phyloP scores from a whole-genome alignment of 2,888 invertebrate species.

The Crioceris asparagi region DNA sequence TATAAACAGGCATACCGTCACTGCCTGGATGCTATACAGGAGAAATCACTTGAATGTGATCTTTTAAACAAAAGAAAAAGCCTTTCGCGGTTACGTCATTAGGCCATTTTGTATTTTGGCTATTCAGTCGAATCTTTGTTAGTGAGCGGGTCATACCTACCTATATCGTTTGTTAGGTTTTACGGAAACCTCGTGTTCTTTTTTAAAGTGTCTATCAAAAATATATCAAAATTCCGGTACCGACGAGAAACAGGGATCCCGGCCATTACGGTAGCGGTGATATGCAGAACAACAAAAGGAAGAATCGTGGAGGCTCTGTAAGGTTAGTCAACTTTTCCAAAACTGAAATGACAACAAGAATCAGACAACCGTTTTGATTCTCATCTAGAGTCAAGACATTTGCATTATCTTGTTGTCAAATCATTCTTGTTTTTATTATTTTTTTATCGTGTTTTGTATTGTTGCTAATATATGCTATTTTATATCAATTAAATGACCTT shows the following conservation, averaged over 20 bases:
- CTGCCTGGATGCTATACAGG: slow-evolving; percentile 16
- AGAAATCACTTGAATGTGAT: slow-evolving; percentile 18
- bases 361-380: no score
- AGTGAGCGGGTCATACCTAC: slow-evolving; percentile 20
- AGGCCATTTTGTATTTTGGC: slow-evolving; percentile 41
- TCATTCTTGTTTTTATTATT: no score
- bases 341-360: no score
- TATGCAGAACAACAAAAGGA: slow-evolving; percentile 77
- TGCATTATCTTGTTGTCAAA: no score
- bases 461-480: no score
- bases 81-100: slow-evolving; percentile 37
- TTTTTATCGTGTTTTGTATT: no score
- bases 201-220: slow-evolving; percentile 20
- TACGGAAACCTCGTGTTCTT: slow-evolving; percentile 27
- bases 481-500: no score
- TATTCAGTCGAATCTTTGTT: slow-evolving; percentile 30
- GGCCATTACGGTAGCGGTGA: slow-evolving; percentile 59
- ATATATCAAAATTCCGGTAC: slow-evolving; percentile 71
- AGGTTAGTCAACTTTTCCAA: slow-evolving; percentile 43
- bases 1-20: slow-evolving; percentile 16
- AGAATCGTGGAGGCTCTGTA: slow-evolving; percentile 69
- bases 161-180: no score
- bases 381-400: no score
- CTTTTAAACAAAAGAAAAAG: slow-evolving; percentile 25
- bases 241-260: slow-evolving; percentile 72